Base-by-base conservation (phyloP, 1,140 invertebrate species). In the Drusus annulatus region DNA sequence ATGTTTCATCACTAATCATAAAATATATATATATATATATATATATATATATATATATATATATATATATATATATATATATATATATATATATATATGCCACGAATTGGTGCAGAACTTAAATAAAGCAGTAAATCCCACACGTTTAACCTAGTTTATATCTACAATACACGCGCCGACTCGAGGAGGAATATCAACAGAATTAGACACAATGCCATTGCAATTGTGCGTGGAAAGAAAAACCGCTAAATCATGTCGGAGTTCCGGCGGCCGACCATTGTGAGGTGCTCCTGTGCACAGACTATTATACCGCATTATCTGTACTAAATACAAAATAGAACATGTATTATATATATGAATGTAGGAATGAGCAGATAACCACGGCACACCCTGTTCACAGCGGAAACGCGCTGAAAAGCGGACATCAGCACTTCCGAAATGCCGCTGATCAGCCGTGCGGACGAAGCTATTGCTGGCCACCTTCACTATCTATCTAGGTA, bases 381-480 rank as follows among this genome's bases (percentile, higher is more conserved):
- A 19, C 28, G 15, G 16, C 23, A 45, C 25, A 68, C 23, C 36
- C 36, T 51, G 17, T 23, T 17, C 0, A 19, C 17, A 51, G 45
- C 68, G 68, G 68, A 71, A 71, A 31, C 62, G 10, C 28, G 56
- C 63, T 68, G 28, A 31, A 25, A 51, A 52, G 68, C 68, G 17
- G 68, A 52, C 68, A 51, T 71, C 68, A 50, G n/a, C 45, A 45
- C 25, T 51, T 52, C 50, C 68, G 68, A 71, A 51, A 50, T 1
- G n/a, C 65, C n/a, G 45, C 60, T 45, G 63, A 45, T 56, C 54
- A 21, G 54, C 19, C n/a, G n/a, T 56, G n/a, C 10, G 1, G 17
- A 21, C 4, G 52, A 2, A 28, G 2, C 2, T 28, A 2, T 0
- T 56, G 1, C 16, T n/a, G 52, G 8, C 28, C 63, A 17, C 7